These are phyloP conservation scores for Sinocyclocheilus anshuiensis DNA, from an alignment of 2,113 vertebrate species.

Conservation along the genomic window DNA sequence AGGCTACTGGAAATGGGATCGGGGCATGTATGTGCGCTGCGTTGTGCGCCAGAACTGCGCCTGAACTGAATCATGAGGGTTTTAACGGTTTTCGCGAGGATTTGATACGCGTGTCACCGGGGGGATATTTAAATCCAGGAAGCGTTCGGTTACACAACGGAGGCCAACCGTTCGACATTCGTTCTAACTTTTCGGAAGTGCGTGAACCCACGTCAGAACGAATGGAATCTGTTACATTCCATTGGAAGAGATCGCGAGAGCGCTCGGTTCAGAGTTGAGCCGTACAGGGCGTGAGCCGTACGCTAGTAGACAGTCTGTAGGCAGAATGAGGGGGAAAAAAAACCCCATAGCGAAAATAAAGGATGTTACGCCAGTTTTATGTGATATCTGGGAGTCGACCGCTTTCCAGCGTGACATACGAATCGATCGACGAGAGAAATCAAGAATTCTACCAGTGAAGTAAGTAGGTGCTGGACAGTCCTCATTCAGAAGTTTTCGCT, in stretches of 20 bases:
- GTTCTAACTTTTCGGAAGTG: constrained; percentile 10
- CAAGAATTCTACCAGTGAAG: constrained; percentile 12
- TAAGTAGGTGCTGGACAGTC: constrained; percentile 24
- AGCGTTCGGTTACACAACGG: constrained; percentile 37
- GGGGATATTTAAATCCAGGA: constrained; percentile 36
- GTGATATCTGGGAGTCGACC: constrained; percentile 27
- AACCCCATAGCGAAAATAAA: constrained; percentile 2
- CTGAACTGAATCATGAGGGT: not conserved
- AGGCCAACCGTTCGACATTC: not conserved
- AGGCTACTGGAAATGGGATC: not conserved
- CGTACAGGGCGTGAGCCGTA: constrained; percentile 48
- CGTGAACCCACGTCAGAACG: not conserved
- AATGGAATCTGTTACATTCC: not conserved
- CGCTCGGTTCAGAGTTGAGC: constrained; percentile 35
- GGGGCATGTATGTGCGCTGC: not conserved
- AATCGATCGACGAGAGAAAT: not conserved
- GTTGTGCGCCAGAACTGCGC: not conserved
- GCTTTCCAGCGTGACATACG: not conserved
- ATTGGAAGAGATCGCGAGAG: constrained; percentile 1
- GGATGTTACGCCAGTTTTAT: not conserved
- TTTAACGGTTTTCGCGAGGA: not conserved
- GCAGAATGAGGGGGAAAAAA: not conserved
- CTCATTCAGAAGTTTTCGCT: constrained; percentile 26
- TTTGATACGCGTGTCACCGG: not conserved
- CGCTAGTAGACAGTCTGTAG: constrained; percentile 23